phyloP scores from a whole-genome alignment of 2,113 vertebrate genomes.

The Thoracochromis brauschi region DNA sequence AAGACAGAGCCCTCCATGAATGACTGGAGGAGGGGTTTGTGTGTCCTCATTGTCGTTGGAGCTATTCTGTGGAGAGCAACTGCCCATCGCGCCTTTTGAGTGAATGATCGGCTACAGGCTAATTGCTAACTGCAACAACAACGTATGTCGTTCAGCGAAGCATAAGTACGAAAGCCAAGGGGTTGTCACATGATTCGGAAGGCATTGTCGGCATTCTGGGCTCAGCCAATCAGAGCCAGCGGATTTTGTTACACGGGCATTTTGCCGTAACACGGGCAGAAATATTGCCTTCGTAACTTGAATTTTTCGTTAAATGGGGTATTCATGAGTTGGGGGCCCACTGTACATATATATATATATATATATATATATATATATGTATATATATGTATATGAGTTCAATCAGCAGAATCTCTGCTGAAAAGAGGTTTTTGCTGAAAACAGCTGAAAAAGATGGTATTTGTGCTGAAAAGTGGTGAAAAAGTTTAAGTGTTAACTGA shows the following conservation, averaged over 20 bases:
- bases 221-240: not conserved
- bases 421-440: too few species aligned
- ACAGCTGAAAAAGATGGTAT: too few species aligned
- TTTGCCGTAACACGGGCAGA: not conserved
- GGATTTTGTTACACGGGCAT: not conserved
- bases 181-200: not conserved
- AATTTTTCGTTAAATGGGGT: too few species aligned
- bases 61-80: not conserved
- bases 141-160: not conserved
- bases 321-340: too few species aligned
- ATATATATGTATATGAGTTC: fast-evolving
- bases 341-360: too few species aligned
- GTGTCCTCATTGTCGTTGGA: not conserved
- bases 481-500: too few species aligned
- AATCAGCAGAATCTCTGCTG: too few species aligned
- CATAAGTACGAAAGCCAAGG: not conserved
- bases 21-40: not conserved
- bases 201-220: fast-evolving
- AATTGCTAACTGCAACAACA: not conserved
- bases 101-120: not conserved
- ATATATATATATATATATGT: too few species aligned
- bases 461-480: too few species aligned
- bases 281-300: not conserved
- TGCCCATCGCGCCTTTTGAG: not conserved
- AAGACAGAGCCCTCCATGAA: not conserved